Conservation (phyloP, 2,888 invertebrate species). For the Tetragonula carbonaria region DNA sequence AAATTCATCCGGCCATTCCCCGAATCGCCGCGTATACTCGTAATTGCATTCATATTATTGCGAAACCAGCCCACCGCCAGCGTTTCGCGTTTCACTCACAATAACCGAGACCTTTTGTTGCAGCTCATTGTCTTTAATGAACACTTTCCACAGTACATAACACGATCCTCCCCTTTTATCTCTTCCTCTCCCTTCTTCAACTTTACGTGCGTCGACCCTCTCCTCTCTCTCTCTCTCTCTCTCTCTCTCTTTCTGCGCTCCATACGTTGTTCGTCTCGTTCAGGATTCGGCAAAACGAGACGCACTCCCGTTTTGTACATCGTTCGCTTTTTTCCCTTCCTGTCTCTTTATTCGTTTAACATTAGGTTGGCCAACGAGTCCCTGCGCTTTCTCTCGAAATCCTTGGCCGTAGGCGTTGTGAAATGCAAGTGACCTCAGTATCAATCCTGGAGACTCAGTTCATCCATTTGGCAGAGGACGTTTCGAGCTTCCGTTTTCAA, state of each 20-base stretch:
- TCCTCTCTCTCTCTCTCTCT: conserved; percentile 6
- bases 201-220: neutral
- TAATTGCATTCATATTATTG: conserved; percentile 19
- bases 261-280: conserved; percentile 40
- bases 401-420: no score
- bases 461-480: no score
- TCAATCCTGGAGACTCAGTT: no score
- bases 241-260: conserved; percentile 35
- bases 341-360: no score
- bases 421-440: no score
- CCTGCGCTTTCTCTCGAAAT: no score
- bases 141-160: conserved; percentile 26
- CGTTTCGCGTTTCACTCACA: conserved; percentile 11
- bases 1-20: neutral
- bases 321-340: no score
- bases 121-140: conserved; percentile 37
- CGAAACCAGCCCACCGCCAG: neutral
- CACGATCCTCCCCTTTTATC: conserved; percentile 13
- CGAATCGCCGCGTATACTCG: conserved; percentile 1
- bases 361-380: no score
- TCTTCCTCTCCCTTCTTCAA: conserved; percentile 16
- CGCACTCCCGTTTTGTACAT: conserved; percentile 36
- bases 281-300: conserved; percentile 54
- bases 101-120: conserved; percentile 31
- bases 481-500: no score